Evolutionary conservation across 2,113 vertebrate species (phyloP).

Genomic region (Emydura subglobosa): DNA sequence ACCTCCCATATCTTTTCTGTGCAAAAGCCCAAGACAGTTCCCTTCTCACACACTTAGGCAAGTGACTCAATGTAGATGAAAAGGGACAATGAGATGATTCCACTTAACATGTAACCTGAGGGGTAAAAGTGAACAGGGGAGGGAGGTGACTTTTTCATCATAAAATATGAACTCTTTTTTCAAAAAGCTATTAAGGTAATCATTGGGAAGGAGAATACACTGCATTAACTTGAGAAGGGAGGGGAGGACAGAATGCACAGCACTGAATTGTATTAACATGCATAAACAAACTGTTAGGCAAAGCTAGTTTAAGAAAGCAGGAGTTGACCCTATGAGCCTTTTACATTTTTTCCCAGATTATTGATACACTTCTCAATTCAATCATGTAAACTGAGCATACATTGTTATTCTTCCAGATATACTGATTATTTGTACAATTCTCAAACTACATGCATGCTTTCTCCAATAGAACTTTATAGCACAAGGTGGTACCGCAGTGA

Average conservation of each 20-base stretch:
- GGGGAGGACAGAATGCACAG: neutral
- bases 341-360: neutral
- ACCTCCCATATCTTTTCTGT: neutral
- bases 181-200: too few relatives aligned
- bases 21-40: neutral
- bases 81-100: neutral
- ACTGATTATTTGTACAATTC: neutral
- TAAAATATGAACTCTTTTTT: neutral
- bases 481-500: neutral
- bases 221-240: neutral
- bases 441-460: neutral
- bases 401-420: neutral
- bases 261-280: neutral
- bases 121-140: neutral
- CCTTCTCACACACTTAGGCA: neutral
- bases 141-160: neutral
- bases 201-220: neutral
- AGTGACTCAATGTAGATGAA: neutral
- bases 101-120: neutral
- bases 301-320: neutral
- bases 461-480: neutral
- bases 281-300: neutral
- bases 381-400: neutral
- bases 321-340: neutral
- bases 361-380: fast-evolving